Base-by-base conservation (phyloP, 2,113 vertebrate genomes). In the Peromyscus californicus region DNA sequence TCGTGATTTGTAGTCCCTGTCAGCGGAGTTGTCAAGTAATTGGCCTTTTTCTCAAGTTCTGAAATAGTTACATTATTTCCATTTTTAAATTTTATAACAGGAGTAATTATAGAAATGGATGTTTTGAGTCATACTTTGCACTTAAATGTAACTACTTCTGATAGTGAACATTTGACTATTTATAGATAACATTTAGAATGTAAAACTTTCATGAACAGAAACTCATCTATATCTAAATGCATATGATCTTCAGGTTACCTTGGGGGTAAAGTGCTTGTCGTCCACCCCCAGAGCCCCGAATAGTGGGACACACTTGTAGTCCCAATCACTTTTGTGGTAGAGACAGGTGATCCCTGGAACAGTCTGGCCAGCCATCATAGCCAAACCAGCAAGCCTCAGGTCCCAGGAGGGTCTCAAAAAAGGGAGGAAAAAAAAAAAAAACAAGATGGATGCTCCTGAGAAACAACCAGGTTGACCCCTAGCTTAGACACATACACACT, bases 61-160 rank as follows among this genome's bases (percentile, higher is more conserved):
- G 21, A 95, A 94, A 54, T 54, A 93, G 54, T 76, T 82, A 10
- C 22, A 33, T 82, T 65, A 39, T 80, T 63, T 78, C 39, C 61
- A 51, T 83, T 94, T 90, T 57, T 39, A 54, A 90, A 48, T 88
- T 90, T 75, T 90, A 31, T 48, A 67, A 63, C 61, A 29, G 36
- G 11, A 86, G 67, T 12, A 89, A 85, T 67, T 93, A 39, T 4
- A 63, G 42, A 83, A 86, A 84, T 93, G 61, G 3, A 22, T 88
- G 57, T 45, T 82, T 79, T 89, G 22, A 61, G 22, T 82, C 13
- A 39, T 76, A 31, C 13, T 74, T 83, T 61, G 3, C 63, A 65
- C 31, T 65, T 12, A 92, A 83, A 22, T 76, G 75, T 88, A 78
- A 84, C 65, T 86, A 15, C 93, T 94, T 88, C 33, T 93, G 16